Conservation (phyloP, 2,113 vertebrate genomes). For the Laticauda colubrina region DNA sequence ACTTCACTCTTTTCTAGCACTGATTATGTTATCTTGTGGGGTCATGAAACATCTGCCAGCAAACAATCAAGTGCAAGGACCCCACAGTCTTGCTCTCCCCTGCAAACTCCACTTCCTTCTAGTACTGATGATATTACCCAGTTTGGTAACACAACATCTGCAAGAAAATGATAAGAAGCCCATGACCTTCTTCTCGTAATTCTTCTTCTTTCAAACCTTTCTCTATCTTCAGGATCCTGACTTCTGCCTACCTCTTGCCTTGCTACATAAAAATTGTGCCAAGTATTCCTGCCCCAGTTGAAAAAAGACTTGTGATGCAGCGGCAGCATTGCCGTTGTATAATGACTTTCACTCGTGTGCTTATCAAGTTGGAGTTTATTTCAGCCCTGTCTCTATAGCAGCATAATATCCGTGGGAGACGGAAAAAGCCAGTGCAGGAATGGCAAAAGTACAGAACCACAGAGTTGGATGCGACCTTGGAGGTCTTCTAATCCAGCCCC, state of each 20-base stretch:
- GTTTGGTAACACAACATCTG: too few species aligned
- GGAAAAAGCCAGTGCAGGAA: neutral
- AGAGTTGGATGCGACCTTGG: neutral
- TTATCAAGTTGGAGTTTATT: neutral
- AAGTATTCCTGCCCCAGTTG: neutral
- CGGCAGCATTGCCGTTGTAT: neutral
- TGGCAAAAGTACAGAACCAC: neutral
- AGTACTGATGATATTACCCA: too few species aligned
- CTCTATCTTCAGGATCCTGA: neutral
- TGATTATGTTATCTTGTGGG: too few species aligned
- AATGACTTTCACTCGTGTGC: neutral
- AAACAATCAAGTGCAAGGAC: too few species aligned
- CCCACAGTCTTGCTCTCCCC: too few species aligned
- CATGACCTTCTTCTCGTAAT: too few species aligned
- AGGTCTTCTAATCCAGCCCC: neutral
- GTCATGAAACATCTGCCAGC: too few species aligned
- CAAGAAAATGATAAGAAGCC: too few species aligned
- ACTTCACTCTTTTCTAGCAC: too few species aligned
- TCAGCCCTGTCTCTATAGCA: conserved; percentile 10
- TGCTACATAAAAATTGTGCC: neutral
- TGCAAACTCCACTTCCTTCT: too few species aligned
- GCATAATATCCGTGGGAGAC: neutral
- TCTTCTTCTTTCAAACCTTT: neutral
- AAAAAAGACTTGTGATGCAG: neutral
- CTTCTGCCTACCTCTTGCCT: neutral